Percentiles rank a stretch among this genome's conserved stretches.
phyloP scores from a whole-genome alignment of 1,140 invertebrate genomes.

The Trachelipus rathkii region DNA sequence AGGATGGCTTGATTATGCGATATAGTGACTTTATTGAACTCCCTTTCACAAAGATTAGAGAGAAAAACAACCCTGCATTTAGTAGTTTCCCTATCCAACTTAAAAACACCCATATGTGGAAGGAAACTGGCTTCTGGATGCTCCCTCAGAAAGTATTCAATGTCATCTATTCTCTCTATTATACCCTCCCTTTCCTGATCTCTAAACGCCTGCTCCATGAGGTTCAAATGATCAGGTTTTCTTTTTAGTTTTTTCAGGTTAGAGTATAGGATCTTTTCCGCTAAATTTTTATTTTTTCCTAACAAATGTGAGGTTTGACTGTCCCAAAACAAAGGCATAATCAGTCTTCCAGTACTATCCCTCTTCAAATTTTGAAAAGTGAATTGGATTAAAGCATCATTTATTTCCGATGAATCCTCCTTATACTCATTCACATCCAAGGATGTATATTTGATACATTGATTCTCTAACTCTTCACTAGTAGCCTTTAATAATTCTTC shows the following conservation, averaged over 20 bases:
- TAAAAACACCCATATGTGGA: conserved; percentile 21
- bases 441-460: no score
- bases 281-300: conserved; percentile 12
- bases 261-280: not conserved
- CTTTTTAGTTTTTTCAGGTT: no score
- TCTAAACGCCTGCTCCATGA: not conserved
- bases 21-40: not conserved
- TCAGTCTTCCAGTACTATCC: not conserved
- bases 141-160: not conserved
- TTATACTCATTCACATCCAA: no score
- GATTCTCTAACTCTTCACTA: no score
- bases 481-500: no score
- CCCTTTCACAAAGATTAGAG: conserved; percentile 21
- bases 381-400: no score
- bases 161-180: conserved; percentile 16
- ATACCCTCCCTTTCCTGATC: conserved; percentile 16
- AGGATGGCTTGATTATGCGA: conserved; percentile 26
- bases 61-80: conserved; percentile 27
- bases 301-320: conserved; percentile 9
- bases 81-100: conserved; percentile 19
- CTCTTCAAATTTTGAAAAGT: not conserved
- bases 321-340: conserved; percentile 22
- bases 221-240: not conserved
- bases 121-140: conserved; percentile 27
- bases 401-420: no score